Conservation (phyloP, 2,113 vertebrate genomes). For the Rhinolophus sinicus region DNA sequence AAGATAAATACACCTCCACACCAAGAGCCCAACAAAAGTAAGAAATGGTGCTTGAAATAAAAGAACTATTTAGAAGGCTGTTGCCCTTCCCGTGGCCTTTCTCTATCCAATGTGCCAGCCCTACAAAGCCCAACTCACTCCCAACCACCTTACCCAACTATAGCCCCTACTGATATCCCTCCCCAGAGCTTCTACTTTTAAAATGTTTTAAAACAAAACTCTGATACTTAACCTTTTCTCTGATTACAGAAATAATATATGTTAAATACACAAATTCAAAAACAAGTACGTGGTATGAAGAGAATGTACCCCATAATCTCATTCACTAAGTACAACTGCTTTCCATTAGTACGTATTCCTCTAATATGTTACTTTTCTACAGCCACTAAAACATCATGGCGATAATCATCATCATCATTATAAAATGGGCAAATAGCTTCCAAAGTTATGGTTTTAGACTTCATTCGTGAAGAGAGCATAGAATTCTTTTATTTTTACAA, state of each 20-base stretch:
- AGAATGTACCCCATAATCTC: not conserved
- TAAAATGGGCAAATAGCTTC: not conserved
- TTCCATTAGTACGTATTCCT: not conserved
- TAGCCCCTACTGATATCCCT: not conserved
- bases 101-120: not conserved
- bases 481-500: slow-evolving; percentile 2
- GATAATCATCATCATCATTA: not conserved
- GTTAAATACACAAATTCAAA: not conserved
- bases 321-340: not conserved
- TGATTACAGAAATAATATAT: not conserved
- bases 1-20: not conserved
- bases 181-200: not conserved
- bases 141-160: not conserved
- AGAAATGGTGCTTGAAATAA: not conserved
- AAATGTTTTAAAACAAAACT: not conserved
- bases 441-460: not conserved
- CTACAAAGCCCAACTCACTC: not conserved
- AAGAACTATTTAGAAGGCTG: not conserved
- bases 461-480: not conserved
- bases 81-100: not conserved
- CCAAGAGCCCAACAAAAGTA: not conserved
- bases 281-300: not conserved
- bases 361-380: not conserved
- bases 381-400: not conserved
- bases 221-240: not conserved